These are phyloP conservation scores for Fregetta grallaria DNA, from an alignment of 2,113 vertebrate species.

Conservation along the genomic window DNA sequence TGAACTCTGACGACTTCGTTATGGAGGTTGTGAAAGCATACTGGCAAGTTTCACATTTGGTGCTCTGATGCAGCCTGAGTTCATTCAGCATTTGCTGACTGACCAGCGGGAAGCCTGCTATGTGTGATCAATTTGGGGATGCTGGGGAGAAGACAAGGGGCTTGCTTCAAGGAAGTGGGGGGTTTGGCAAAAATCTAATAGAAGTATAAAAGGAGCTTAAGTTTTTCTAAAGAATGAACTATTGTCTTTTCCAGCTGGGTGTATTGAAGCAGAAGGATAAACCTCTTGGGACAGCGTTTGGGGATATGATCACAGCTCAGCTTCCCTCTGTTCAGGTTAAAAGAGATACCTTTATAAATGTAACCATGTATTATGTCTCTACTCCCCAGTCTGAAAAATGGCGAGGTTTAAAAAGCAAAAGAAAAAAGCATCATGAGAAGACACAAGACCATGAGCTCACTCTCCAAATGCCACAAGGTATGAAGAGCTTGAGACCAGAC, in stretches of 20 bases:
- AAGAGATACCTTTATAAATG: neutral
- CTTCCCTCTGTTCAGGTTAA: neutral
- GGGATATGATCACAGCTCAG: neutral
- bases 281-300: neutral
- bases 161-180: neutral
- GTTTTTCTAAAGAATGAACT: neutral
- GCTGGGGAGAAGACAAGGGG: neutral
- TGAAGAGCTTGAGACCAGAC: neutral
- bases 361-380: neutral
- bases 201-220: neutral
- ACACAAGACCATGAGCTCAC: neutral
- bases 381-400: fast-evolving
- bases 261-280: neutral
- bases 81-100: neutral
- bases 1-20: neutral
- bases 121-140: neutral
- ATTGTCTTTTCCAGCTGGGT: neutral
- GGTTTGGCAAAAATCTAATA: neutral
- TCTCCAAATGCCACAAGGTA: neutral
- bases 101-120: neutral
- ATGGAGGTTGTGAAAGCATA: neutral
- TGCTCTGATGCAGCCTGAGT: neutral
- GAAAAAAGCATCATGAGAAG: neutral
- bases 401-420: neutral
- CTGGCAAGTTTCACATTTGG: neutral